These are phyloP conservation scores for Pentamera pediparva DNA, from an alignment of 53 echinoderm and acorn worm species.

Conservation along the genomic window DNA sequence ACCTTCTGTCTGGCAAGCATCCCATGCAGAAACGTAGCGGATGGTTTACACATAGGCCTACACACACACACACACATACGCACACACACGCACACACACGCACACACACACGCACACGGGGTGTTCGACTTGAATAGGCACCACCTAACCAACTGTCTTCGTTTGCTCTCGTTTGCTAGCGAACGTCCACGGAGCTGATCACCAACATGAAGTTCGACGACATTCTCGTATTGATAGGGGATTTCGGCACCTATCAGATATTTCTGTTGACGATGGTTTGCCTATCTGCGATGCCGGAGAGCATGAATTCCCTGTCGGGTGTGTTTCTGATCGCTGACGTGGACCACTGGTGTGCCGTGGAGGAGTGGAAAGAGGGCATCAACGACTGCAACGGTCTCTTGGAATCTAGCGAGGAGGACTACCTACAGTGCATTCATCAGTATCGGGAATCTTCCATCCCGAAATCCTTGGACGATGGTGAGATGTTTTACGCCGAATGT, in stretches of 20 bases:
- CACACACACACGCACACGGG: too few species aligned
- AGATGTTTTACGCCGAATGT: not conserved
- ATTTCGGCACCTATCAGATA: conserved; percentile 5
- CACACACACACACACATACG: too few species aligned
- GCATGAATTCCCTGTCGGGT: conserved; percentile 4
- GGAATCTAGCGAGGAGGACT: conserved; percentile 4
- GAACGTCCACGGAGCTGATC: not conserved
- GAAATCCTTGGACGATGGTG: not conserved
- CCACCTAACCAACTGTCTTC: too few species aligned
- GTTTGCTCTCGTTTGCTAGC: not conserved
- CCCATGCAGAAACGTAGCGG: too few species aligned
- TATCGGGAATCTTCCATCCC: conserved; percentile 27
- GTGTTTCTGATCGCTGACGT: conserved; percentile 16
- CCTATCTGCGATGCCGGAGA: conserved; percentile 1
- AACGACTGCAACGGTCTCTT: conserved; percentile 2
- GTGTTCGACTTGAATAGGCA: too few species aligned
- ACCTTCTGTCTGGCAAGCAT: too few species aligned
- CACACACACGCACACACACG: too few species aligned
- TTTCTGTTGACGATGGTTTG: not conserved
- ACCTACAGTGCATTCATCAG: not conserved
- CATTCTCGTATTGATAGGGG: conserved; percentile 17
- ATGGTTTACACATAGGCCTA: too few species aligned
- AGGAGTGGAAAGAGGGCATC: conserved; percentile 10
- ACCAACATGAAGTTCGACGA: conserved; percentile 14
- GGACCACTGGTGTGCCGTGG: conserved; percentile 28